A percentile compares a stretch with the other conserved stretches of the same genome.
Evolutionary conservation across 2,888 invertebrate genomes (phyloP).

Genomic region (Caenorhabditis sulstoni): DNA sequence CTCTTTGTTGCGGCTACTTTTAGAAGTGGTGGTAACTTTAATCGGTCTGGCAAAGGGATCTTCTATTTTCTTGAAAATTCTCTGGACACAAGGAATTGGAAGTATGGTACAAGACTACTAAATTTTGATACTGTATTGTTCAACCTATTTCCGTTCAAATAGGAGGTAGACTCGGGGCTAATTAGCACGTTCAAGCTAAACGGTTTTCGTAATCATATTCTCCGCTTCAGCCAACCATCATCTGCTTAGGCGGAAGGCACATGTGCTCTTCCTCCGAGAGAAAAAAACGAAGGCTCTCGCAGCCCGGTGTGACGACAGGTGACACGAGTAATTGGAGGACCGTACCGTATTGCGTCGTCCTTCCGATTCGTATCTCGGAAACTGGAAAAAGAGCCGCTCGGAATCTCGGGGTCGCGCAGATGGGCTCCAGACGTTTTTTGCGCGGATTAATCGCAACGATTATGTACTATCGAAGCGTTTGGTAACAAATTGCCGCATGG

Average conservation of each 20-base stretch:
- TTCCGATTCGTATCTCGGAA: slow-evolving; percentile 48
- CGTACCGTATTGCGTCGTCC: slow-evolving; percentile 21
- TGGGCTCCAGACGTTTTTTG: slow-evolving; percentile 13
- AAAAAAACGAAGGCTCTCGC: slow-evolving; percentile 9
- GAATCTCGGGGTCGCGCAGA: slow-evolving; percentile 2
- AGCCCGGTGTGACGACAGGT: slow-evolving; percentile 41
- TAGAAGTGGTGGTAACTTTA: background rate
- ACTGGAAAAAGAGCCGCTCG: slow-evolving; percentile 4
- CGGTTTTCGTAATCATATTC: slow-evolving; percentile 2
- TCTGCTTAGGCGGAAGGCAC: background rate
- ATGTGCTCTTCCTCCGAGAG: no score
- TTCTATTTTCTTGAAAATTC: no score
- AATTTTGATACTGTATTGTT: no score
- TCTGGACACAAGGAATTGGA: no score
- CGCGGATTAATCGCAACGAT: slow-evolving; percentile 27
- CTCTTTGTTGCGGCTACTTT: background rate
- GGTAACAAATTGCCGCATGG: slow-evolving; percentile 15
- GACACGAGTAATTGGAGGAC: slow-evolving; percentile 40
- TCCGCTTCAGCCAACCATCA: background rate
- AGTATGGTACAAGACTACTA: no score
- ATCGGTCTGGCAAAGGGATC: background rate
- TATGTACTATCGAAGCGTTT: slow-evolving; percentile 14
- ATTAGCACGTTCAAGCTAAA: background rate
- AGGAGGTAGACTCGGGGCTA: no score
- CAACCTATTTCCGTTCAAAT: no score